Evolutionary conservation across 2,888 invertebrate genomes (phyloP).

Genomic region (Drosophila macrothrix): DNA sequence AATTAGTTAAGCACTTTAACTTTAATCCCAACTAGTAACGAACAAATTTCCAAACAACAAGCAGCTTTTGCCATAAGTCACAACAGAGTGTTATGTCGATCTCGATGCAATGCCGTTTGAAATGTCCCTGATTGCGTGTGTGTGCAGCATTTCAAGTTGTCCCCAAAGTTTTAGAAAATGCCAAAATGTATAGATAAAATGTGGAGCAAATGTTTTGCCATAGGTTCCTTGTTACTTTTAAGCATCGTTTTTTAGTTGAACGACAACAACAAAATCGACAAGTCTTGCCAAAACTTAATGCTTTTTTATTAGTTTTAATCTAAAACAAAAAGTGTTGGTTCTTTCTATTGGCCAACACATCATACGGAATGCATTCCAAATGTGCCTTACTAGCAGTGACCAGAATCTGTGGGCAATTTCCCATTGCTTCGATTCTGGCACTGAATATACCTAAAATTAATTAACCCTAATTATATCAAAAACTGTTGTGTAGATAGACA

Average conservation of each 20-base stretch:
- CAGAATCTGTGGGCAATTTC: conserved; percentile 9
- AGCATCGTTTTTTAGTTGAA: conserved; percentile 41
- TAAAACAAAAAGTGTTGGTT: conserved; percentile 7
- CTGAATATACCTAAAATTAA: conserved; percentile 16
- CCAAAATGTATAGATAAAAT: conserved; percentile 22
- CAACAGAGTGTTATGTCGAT: background rate
- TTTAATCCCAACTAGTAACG: background rate
- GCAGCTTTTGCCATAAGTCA: background rate
- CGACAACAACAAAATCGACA: conserved; percentile 82
- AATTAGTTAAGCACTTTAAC: background rate
- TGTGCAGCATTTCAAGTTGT: conserved; percentile 70
- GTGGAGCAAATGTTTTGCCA: conserved; percentile 37
- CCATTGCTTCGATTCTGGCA: conserved; percentile 17
- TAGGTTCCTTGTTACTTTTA: conserved; percentile 70
- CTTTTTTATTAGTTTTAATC: conserved; percentile 29
- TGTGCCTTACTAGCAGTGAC: conserved; percentile 77
- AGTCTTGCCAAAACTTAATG: conserved; percentile 82
- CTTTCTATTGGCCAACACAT: background rate
- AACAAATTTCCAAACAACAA: background rate
- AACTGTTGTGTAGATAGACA: conserved; percentile 80
- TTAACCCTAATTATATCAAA: conserved; percentile 28
- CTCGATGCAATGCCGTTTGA: conserved; percentile 6
- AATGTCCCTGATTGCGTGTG: conserved; percentile 21
- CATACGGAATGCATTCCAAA: conserved; percentile 79
- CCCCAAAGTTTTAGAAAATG: conserved; percentile 42